Conservation (phyloP, 2,113 vertebrate genomes). For the Equus quagga region DNA sequence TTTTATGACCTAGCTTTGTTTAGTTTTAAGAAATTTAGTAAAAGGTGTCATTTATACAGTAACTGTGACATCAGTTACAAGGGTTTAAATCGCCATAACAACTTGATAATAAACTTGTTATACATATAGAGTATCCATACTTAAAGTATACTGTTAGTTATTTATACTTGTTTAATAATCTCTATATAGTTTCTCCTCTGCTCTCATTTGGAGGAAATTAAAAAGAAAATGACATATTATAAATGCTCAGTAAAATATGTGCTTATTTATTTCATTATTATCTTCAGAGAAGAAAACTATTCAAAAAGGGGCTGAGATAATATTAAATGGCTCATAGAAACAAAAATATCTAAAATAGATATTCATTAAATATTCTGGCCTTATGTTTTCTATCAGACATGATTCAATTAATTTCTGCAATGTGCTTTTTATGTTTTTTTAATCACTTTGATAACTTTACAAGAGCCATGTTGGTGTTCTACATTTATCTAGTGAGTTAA, state of each 20-base stretch:
- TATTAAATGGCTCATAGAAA: neutral
- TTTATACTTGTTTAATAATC: neutral
- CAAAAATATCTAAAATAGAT: neutral
- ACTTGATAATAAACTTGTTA: neutral
- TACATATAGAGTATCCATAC: neutral
- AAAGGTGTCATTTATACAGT: neutral
- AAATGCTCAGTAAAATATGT: neutral
- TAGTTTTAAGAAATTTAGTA: neutral
- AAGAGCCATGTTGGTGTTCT: conserved; percentile 53
- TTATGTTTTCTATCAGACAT: conserved; percentile 24
- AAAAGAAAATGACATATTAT: neutral
- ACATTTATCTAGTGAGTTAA: conserved; percentile 53
- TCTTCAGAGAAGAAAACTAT: neutral
- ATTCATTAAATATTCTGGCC: neutral
- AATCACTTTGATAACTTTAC: conserved; percentile 59
- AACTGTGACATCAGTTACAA: neutral
- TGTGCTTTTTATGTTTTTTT: conserved; percentile 29
- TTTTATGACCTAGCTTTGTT: neutral
- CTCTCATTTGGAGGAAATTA: neutral
- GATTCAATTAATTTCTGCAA: conserved; percentile 37
- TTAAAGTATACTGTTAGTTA: neutral
- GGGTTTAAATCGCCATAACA: neutral
- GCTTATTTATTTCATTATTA: conserved; percentile 5
- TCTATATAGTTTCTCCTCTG: neutral
- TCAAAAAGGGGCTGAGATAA: neutral